phyloP scores from a whole-genome alignment of 2,797 vertebrate genomes.

The Epinephelus coioides region DNA sequence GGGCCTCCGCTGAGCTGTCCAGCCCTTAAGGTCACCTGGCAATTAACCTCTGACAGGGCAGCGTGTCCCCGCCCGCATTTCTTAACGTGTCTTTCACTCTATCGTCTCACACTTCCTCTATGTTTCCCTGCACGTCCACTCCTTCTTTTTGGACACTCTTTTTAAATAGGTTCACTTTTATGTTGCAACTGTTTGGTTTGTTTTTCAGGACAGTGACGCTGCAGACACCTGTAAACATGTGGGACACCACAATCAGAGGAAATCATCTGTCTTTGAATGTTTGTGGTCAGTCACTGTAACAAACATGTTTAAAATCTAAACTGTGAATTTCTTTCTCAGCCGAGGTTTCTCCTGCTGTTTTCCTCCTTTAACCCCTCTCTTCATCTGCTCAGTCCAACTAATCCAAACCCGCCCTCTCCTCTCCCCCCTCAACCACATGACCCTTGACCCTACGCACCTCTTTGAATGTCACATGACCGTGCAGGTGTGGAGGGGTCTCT shows the following conservation, averaged over 20 bases:
- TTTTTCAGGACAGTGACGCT: background rate
- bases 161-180: background rate
- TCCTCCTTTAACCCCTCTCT: conserved; percentile 38
- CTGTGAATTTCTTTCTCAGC: background rate
- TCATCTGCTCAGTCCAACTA: conserved; percentile 61
- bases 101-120: conserved; percentile 33
- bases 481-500: conserved; percentile 95
- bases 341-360: background rate
- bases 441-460: conserved; percentile 86
- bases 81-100: conserved; percentile 27
- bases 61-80: conserved; percentile 53
- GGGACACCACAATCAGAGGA: background rate
- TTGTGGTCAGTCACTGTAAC: background rate
- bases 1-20: conserved; percentile 71
- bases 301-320: background rate
- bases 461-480: conserved; percentile 88
- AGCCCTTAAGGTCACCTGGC: conserved; percentile 78
- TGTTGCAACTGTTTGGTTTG: background rate
- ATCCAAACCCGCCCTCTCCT: conserved; percentile 52
- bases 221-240: background rate
- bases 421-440: conserved; percentile 48
- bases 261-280: background rate
- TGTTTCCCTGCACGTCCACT: background rate
- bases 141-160: conserved; percentile 7
- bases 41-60: conserved; percentile 82